Evolutionary conservation across 2,113 vertebrate species (phyloP).

Genomic region (Cynoglossus semilaevis): DNA sequence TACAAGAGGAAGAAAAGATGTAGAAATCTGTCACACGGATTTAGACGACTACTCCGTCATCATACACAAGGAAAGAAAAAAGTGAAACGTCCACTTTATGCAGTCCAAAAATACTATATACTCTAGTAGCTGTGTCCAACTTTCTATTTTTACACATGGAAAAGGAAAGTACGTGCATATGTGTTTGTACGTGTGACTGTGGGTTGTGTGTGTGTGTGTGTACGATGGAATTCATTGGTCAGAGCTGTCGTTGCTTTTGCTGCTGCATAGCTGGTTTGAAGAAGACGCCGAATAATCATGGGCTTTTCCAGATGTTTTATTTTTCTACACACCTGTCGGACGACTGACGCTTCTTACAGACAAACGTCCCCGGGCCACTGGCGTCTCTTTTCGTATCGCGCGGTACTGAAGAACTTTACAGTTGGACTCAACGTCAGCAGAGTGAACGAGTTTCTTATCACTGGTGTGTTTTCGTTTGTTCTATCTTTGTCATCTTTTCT

Average conservation of each 20-base stretch:
- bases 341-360: constrained; percentile 39
- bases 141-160: constrained; percentile 72
- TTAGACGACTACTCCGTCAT: constrained; percentile 61
- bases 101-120: constrained; percentile 57
- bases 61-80: constrained; percentile 61
- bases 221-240: constrained; percentile 39
- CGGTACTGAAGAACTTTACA: constrained; percentile 18
- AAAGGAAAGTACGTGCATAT: constrained; percentile 60
- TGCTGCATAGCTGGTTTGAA: constrained; percentile 57
- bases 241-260: constrained; percentile 43
- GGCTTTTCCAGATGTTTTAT: constrained; percentile 69
- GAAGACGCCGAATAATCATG: constrained; percentile 44
- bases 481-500: constrained; percentile 19
- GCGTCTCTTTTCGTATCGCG: constrained; percentile 40
- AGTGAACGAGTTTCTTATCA: constrained; percentile 26
- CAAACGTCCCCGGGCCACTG: constrained; percentile 44
- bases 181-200: constrained; percentile 54
- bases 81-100: constrained; percentile 66
- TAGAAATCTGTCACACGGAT: constrained; percentile 64
- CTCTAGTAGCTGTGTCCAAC: constrained; percentile 61
- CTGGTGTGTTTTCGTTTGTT: constrained; percentile 17
- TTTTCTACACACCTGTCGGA: constrained; percentile 63
- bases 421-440: constrained; percentile 29
- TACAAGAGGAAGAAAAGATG: constrained; percentile 51
- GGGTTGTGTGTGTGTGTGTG: constrained; percentile 60